Conservation (phyloP, 1,140 invertebrate genomes). For the Apolygus lucorum region DNA sequence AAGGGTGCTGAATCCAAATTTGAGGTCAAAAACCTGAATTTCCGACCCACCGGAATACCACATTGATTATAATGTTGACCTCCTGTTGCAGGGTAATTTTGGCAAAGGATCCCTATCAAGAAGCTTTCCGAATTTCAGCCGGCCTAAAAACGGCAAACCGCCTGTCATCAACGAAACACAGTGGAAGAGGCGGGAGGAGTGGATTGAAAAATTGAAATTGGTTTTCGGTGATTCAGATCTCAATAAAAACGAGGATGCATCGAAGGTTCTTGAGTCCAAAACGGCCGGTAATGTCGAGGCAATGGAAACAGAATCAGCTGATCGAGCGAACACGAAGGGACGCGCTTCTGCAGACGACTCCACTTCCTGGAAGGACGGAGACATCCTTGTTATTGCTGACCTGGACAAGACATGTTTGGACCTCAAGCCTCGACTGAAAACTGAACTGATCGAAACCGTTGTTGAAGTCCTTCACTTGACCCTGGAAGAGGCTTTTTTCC, state of each 20-base stretch:
- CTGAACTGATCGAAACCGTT: constrained; percentile 36
- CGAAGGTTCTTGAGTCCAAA: neutral
- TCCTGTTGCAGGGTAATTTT: constrained; percentile 51
- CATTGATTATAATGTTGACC: constrained; percentile 18
- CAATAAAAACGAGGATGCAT: neutral
- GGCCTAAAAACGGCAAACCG: constrained; percentile 39
- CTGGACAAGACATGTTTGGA: constrained; percentile 51
- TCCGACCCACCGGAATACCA: too few species aligned
- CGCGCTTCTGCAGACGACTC: neutral
- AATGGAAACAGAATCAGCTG: neutral
- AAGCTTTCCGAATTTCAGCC: constrained; percentile 46
- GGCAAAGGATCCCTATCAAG: constrained; percentile 59
- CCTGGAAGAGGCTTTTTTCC: constrained; percentile 71
- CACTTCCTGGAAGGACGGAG: constrained; percentile 24
- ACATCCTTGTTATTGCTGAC: constrained; percentile 52
- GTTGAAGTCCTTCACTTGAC: constrained; percentile 56
- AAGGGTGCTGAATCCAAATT: too few species aligned
- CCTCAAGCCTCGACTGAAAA: constrained; percentile 39
- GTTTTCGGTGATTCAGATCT: neutral
- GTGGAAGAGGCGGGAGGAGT: constrained; percentile 35
- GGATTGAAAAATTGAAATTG: constrained; percentile 27
- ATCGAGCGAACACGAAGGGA: neutral
- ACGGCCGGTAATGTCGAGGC: neutral
- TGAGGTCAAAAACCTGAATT: too few species aligned
- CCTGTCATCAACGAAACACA: constrained; percentile 42